These are phyloP conservation scores for Valencia hispanica DNA, from an alignment of 2,797 vertebrate genomes.

Conservation along the genomic window DNA sequence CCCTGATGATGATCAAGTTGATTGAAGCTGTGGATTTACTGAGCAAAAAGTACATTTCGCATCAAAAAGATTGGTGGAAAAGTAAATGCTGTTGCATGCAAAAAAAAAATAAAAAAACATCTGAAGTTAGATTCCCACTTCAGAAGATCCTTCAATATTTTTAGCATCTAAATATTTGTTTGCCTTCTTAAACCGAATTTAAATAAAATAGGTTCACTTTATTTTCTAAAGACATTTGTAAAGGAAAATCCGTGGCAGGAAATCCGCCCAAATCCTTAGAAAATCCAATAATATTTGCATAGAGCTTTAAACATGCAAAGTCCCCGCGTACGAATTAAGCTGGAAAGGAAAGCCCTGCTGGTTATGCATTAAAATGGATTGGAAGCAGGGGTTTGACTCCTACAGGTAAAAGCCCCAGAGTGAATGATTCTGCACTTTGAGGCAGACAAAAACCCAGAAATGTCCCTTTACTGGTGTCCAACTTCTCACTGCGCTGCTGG, in stretches of 20 bases:
- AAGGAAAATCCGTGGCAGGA: constrained; percentile 83
- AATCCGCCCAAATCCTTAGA: constrained; percentile 86
- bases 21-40: constrained; percentile 39
- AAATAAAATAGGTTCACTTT: constrained; percentile 85
- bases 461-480: constrained; percentile 72
- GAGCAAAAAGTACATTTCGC: constrained; percentile 53
- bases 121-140: constrained; percentile 70
- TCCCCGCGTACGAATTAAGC: constrained; percentile 85
- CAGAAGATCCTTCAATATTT: constrained; percentile 79
- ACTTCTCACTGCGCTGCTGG: constrained; percentile 56
- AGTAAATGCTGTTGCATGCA: constrained; percentile 53
- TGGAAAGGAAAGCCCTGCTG: constrained; percentile 83
- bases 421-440: constrained; percentile 74
- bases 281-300: constrained; percentile 89
- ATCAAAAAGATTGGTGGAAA: constrained; percentile 51
- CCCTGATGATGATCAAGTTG: constrained; percentile 25
- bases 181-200: constrained; percentile 81
- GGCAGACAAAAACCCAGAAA: constrained; percentile 66
- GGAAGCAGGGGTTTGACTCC: constrained; percentile 79
- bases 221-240: constrained; percentile 88
- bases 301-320: constrained; percentile 88
- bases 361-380: constrained; percentile 87
- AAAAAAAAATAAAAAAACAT: constrained; percentile 40
- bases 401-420: constrained; percentile 81
- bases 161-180: constrained; percentile 84